phyloP scores from a whole-genome alignment of 2,888 invertebrate species.

The Polia nebulosa region DNA sequence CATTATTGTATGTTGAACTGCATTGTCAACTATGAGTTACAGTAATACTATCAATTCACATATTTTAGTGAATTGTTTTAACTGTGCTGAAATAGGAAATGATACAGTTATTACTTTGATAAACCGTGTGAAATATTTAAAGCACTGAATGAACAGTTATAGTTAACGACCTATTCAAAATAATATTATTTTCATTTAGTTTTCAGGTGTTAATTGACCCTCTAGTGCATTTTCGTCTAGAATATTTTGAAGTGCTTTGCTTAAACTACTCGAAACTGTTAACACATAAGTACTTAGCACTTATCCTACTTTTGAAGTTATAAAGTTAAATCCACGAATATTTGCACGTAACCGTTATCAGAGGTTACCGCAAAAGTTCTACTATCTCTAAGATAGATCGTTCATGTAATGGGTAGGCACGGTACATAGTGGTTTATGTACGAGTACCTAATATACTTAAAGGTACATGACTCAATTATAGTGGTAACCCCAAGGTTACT shows the following conservation, averaged over 20 bases:
- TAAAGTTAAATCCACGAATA: constrained; percentile 64
- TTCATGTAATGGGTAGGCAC: constrained; percentile 52
- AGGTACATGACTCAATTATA: constrained; percentile 52
- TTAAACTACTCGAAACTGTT: constrained; percentile 36
- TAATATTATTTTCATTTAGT: constrained; percentile 8
- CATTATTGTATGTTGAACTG: background rate
- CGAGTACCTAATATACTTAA: constrained; percentile 39
- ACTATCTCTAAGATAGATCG: constrained; percentile 58
- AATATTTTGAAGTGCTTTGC: constrained; percentile 5
- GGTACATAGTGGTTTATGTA: constrained; percentile 56
- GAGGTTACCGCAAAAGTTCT: constrained; percentile 46
- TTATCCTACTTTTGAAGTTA: constrained; percentile 60
- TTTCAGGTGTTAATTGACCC: constrained; percentile 14
- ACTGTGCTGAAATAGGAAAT: constrained; percentile 24
- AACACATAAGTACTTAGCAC: constrained; percentile 49
- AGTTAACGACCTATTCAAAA: constrained; percentile 17
- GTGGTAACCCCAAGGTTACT: constrained; percentile 51
- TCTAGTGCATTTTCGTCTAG: constrained; percentile 1
- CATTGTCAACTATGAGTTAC: constrained; percentile 22
- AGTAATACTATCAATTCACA: constrained; percentile 1
- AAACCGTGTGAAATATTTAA: constrained; percentile 12
- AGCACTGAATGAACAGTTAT: constrained; percentile 15
- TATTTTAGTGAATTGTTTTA: constrained; percentile 32
- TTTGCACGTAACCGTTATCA: constrained; percentile 72
- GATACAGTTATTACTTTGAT: constrained; percentile 42